Percentiles rank a stretch among this genome's conserved stretches.
Conservation (phyloP, 2,888 invertebrate genomes). For the Pristionchus mayeri region DNA sequence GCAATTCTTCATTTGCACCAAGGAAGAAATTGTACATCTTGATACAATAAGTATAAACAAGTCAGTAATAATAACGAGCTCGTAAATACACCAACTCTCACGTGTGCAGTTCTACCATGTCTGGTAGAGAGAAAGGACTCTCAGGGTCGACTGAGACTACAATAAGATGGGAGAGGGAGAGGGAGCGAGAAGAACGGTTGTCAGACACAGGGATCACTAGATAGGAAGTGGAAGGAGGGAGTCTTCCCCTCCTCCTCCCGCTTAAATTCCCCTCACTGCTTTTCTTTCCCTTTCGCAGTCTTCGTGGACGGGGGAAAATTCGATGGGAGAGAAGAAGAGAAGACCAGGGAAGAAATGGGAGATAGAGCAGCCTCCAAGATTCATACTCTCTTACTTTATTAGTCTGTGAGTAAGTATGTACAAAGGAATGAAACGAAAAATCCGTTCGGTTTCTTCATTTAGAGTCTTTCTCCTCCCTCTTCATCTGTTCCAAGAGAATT, state of each 20-base stretch:
- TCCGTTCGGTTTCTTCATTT: neutral
- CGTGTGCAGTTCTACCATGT: no score
- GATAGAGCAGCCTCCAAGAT: constrained; percentile 23
- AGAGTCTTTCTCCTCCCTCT: constrained; percentile 26
- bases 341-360: constrained; percentile 3
- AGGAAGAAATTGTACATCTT: no score
- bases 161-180: neutral
- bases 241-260: constrained; percentile 40
- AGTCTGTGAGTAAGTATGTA: neutral
- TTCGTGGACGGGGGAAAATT: constrained; percentile 36
- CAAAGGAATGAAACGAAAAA: neutral
- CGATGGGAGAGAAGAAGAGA: constrained; percentile 36
- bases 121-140: neutral
- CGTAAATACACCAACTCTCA: no score
- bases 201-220: no score
- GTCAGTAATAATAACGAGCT: no score
- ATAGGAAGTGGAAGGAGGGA: neutral
- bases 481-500: neutral
- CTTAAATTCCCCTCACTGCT: constrained; percentile 37
- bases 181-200: no score
- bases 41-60: no score
- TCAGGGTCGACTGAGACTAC: neutral
- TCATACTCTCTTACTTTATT: constrained; percentile 18
- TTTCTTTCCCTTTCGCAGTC: constrained; percentile 39
- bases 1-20: no score